phyloP scores from a whole-genome alignment of 2,888 invertebrate species.

The Microctonus brassicae region DNA sequence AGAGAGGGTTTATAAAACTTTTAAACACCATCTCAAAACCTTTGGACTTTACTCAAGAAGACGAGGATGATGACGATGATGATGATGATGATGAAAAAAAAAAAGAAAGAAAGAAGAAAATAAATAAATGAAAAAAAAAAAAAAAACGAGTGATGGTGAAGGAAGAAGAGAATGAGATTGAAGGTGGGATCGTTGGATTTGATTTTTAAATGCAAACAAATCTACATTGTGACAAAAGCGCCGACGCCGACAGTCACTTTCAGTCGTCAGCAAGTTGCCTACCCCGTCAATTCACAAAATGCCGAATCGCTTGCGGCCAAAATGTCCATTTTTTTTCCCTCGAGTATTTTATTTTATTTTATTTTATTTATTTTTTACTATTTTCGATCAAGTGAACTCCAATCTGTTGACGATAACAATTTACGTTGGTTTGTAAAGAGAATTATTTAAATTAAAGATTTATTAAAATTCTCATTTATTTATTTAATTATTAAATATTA shows the following conservation, averaged over 20 bases:
- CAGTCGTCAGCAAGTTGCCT: slow-evolving; percentile 37
- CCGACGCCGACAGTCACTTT: slow-evolving; percentile 60
- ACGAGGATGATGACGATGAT: no score
- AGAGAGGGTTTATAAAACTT: slow-evolving; percentile 25
- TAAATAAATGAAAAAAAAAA: slow-evolving; percentile 47
- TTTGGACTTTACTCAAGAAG: neutral
- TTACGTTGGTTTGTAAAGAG: no score
- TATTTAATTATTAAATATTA: no score
- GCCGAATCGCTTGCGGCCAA: neutral
- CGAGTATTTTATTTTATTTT: neutral
- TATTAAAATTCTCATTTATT: no score
- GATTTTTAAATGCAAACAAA: slow-evolving; percentile 70
- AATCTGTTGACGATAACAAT: no score
- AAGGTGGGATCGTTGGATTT: slow-evolving; percentile 54
- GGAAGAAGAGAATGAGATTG: slow-evolving; percentile 37
- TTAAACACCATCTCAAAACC: slow-evolving; percentile 35
- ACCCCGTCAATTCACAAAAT: slow-evolving; percentile 39
- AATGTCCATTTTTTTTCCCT: neutral
- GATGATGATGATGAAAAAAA: no score
- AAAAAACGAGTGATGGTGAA: slow-evolving; percentile 44
- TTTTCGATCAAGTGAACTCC: no score
- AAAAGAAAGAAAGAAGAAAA: no score
- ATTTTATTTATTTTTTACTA: neutral
- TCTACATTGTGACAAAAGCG: slow-evolving; percentile 68
- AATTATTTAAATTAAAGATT: no score